Base-by-base conservation (phyloP, 2,888 invertebrate genomes). In the Catotricha subobsoleta region DNA sequence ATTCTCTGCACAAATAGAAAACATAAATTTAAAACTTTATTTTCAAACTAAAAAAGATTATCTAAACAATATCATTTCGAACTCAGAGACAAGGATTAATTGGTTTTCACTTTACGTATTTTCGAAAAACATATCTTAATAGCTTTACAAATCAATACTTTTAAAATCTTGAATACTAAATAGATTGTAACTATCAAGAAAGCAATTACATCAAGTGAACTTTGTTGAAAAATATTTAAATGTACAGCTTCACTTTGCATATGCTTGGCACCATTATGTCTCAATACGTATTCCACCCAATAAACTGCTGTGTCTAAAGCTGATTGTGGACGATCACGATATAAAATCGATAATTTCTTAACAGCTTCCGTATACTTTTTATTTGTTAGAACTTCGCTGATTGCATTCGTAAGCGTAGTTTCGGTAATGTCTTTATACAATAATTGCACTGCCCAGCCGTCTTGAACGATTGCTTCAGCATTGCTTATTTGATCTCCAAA, bases 221-320 rank as follows among this genome's bases (percentile, higher is more conserved):
- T 55, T 43, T 60, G 62, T 5, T 57, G 60, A 5, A 65, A 42
- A 57, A 64, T 63, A 44, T 55, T 64, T 46, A 71, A 51, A 25
- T 66, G 54, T 6, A 62, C 50, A 2, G 66, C 60, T 1, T 69
- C 65, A 53, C 64, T 67, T 43, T 67, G 69, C 49, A 71, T 62
- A 43, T 62, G 66, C 1, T 55, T 50, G 0, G 69, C 69, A 13
- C 71, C 71, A 41, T 66, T 66, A 51, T 72, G 58, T 35, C 71
- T 62, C 2, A 72, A 56, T 1, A 72, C 65, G 49, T 72, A 71
- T 46, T 72, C 69, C 9, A 69, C 60, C 72, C 72, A 71, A 50
- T 56, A 72, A 44, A 68, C 55, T 1, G 69, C 68, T 1, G 64
- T 66, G 39, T 71, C 64, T 31, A 65, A 52, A 0, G 70, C 62